These are phyloP conservation scores for Phalacrocorax pelagicus DNA, from an alignment of 2,113 vertebrate genomes.

Conservation along the genomic window DNA sequence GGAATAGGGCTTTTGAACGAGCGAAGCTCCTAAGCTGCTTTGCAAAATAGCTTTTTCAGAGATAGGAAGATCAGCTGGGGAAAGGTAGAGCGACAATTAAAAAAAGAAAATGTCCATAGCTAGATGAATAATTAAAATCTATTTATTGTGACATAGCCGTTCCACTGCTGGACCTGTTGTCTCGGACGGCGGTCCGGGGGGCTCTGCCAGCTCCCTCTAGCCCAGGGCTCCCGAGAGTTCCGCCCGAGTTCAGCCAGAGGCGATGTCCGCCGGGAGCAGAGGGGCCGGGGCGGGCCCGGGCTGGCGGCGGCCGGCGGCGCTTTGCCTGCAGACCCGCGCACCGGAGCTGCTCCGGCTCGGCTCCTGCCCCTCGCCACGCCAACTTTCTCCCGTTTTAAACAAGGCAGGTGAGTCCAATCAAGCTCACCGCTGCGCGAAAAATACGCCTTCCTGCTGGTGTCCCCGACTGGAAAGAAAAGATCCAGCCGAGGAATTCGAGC, in stretches of 20 bases:
- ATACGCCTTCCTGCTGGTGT: not conserved
- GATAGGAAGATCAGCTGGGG: constrained; percentile 5
- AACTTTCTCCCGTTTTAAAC: not conserved
- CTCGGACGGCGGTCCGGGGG: not conserved
- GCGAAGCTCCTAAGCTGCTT: constrained; percentile 28
- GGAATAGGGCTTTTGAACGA: constrained; percentile 22
- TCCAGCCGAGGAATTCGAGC: constrained; percentile 48
- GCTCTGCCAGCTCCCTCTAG: not conserved
- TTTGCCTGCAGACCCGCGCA: not conserved
- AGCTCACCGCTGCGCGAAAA: not conserved
- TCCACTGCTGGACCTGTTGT: not conserved
- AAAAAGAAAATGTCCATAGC: not conserved
- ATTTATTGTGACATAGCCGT: not conserved
- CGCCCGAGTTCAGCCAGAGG: not conserved
- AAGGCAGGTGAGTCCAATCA: not conserved
- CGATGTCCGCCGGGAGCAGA: not conserved
- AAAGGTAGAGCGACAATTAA: constrained; percentile 6
- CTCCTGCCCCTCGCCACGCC: not conserved
- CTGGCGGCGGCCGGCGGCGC: not conserved
- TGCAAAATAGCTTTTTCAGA: constrained; percentile 35
- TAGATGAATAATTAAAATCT: constrained; percentile 20
- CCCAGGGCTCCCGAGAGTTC: not conserved
- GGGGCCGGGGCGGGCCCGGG: not conserved
- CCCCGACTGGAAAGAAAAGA: not conserved
- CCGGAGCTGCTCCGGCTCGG: not conserved